phyloP scores from a whole-genome alignment of 2,888 invertebrate genomes.

The Agrypnus murinus region DNA sequence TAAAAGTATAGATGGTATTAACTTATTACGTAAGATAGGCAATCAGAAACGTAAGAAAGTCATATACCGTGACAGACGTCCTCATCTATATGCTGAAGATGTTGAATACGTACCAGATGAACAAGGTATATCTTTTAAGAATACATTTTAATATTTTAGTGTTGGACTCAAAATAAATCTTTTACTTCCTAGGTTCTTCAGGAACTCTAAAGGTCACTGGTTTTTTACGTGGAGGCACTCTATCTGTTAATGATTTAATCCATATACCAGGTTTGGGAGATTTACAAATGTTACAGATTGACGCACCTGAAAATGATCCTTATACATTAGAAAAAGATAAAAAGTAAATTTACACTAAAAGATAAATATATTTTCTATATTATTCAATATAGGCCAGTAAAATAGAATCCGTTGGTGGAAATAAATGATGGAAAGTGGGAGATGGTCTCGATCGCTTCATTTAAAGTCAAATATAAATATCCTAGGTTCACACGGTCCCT shows the following conservation, averaged over 20 bases:
- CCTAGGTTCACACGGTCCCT: too few relatives aligned
- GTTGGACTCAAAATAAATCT: neutral
- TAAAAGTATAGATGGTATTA: slow-evolving; percentile 83
- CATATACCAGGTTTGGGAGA: slow-evolving; percentile 96
- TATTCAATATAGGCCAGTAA: too few relatives aligned
- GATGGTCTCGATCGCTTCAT: too few relatives aligned
- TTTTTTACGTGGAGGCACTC: slow-evolving; percentile 86
- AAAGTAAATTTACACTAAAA: slow-evolving; percentile 66
- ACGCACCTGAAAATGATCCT: slow-evolving; percentile 79
- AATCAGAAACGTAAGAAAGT: slow-evolving; percentile 86
- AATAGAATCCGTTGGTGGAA: too few relatives aligned
- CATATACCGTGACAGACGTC: slow-evolving; percentile 84
- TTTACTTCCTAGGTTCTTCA: slow-evolving; percentile 51
- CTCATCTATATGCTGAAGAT: slow-evolving; percentile 89
- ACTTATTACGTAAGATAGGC: slow-evolving; percentile 83
- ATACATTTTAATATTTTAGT: neutral
- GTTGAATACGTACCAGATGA: slow-evolving; percentile 78
- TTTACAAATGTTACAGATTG: slow-evolving; percentile 91
- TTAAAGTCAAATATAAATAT: too few relatives aligned
- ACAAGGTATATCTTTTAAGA: slow-evolving; percentile 58
- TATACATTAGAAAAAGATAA: slow-evolving; percentile 74
- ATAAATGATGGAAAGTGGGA: too few relatives aligned
- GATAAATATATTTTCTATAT: too few relatives aligned
- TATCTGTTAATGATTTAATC: slow-evolving; percentile 91
- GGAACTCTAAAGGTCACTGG: slow-evolving; percentile 90